Evolutionary conservation across 2,113 vertebrate genomes (phyloP), one percentile per base, ranked within the genome.

Genomic region (Nibea coibor): DNA sequence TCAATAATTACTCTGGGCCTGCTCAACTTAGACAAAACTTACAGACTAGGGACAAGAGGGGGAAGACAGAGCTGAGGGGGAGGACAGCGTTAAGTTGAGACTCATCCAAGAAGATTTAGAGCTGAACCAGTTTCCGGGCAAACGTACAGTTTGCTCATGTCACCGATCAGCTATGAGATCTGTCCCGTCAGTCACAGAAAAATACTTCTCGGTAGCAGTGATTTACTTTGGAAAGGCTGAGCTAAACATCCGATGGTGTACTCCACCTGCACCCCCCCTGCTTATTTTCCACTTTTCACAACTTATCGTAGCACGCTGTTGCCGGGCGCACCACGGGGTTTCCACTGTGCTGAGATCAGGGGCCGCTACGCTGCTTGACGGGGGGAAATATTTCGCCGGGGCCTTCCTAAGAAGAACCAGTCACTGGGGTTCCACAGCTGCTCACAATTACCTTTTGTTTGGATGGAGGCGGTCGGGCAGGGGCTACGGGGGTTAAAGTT

Each of bases 1-100:
- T 97, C 95, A 93, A 95, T 97, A 97, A 98, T 97, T 97, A 96
- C 96, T 96, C 95, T 87, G 91, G 95, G 75, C 77, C 65, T 54
- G 95, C 95, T 96, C 95, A 95, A 96, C 95, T 96, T 94, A 94
- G 95, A 94, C 83, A 88, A 95, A 95, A 95, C 93, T 82, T 81
- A 71, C 61, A 79, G 59, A 67, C 70, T 67, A 48, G 70, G 76
- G 77, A 63, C 39, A 75, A 81, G 74, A 48, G 43, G 61, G 35
- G 53, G 45, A 9, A 58, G 24, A 20, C 22, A 68, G 45, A 74
- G 2, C 42, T n/a, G 26, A 66, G 28, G 42, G 42, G 39, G 16
- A 10, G 78, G 50, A 83, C 68, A 47, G 81, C 31, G 11, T 42
- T 67, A 53, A 66, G 20, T 28, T 43, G 42, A 39, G 35, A 59